A percentile compares a stretch with the other conserved stretches of the same genome.
Evolutionary conservation across 2,888 invertebrate species (phyloP).

Genomic region (Psylliodes chrysocephalus): DNA sequence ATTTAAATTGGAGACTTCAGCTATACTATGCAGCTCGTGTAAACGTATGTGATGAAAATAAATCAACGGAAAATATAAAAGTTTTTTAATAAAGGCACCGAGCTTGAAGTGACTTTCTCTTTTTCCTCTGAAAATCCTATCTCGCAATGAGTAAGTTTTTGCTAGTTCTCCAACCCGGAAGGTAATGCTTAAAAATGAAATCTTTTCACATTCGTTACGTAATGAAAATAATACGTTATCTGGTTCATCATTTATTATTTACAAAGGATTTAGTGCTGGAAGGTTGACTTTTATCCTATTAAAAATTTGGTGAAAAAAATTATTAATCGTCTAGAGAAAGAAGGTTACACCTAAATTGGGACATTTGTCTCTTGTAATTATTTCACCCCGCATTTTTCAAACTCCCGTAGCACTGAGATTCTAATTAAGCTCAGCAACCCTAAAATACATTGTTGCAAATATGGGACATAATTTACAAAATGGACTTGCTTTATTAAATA

Average conservation of each 20-base stretch:
- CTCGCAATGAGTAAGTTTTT: constrained; percentile 17
- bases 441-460: constrained; percentile 23
- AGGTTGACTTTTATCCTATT: constrained; percentile 25
- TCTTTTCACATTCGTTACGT: constrained; percentile 8
- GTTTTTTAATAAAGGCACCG: constrained; percentile 16
- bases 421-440: constrained; percentile 28
- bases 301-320: constrained; percentile 33
- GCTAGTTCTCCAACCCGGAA: not conserved
- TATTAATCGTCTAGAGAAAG: constrained; percentile 33
- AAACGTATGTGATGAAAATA: constrained; percentile 21
- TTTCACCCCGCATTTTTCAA: constrained; percentile 40
- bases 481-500: constrained; percentile 1
- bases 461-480: constrained; percentile 5
- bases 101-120: constrained; percentile 18
- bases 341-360: constrained; percentile 41
- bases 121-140: constrained; percentile 5
- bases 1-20: not conserved
- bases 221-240: constrained; percentile 5
- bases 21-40: not conserved
- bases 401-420: constrained; percentile 34
- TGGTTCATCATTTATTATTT: constrained; percentile 10
- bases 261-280: constrained; percentile 9
- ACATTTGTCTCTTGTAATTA: constrained; percentile 43
- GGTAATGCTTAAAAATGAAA: constrained; percentile 14
- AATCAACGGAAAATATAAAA: constrained; percentile 13